A percentile compares a stretch with the other conserved stretches of the same genome.
These are phyloP conservation scores for Minunthozetes semirufus DNA, from an alignment of 2,888 invertebrate species.

Conservation along the genomic window DNA sequence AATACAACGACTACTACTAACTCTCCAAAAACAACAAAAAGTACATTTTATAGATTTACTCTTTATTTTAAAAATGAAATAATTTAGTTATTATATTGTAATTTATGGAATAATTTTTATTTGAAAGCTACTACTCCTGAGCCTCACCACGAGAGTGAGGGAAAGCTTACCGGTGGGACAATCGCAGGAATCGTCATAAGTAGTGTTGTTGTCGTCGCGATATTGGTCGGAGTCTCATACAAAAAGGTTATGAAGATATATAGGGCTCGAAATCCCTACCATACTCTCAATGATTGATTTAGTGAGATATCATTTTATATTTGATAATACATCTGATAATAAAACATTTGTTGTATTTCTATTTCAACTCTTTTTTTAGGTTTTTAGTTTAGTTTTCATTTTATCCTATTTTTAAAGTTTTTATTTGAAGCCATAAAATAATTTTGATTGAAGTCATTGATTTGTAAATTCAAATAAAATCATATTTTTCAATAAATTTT, in stretches of 20 bases:
- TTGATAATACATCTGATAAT: no score
- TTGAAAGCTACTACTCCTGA: background rate
- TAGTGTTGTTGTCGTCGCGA: background rate
- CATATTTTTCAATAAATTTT: no score
- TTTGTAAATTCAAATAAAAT: no score
- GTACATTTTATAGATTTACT: no score
- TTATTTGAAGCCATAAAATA: no score
- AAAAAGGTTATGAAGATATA: conserved; percentile 6
- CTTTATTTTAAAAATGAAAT: no score
- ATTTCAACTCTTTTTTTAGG: background rate
- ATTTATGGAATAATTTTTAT: background rate
- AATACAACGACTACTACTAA: background rate
- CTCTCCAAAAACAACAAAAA: no score
- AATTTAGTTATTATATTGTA: no score
- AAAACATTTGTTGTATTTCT: no score
- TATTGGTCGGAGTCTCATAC: background rate
- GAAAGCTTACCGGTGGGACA: background rate
- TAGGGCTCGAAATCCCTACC: conserved; percentile 15
- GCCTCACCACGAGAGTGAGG: background rate
- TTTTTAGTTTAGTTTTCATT: background rate
- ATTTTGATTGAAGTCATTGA: no score
- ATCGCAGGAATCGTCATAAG: background rate
- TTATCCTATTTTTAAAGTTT: background rate
- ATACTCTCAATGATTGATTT: background rate
- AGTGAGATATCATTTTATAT: no score